phyloP scores from a whole-genome alignment of 2,888 invertebrate genomes.

The Campoplex capitator region DNA sequence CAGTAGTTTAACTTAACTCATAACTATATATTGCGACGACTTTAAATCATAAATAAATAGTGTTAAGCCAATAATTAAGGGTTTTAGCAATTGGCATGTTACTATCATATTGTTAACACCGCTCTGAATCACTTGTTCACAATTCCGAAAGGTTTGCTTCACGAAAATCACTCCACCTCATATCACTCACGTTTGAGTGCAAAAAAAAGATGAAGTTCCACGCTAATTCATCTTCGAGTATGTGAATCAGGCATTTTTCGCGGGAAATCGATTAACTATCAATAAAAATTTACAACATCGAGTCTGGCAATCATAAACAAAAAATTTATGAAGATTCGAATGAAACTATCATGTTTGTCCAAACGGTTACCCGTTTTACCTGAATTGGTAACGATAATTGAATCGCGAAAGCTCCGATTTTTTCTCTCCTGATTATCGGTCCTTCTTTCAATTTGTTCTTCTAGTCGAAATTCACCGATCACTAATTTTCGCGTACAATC shows the following conservation, averaged over 20 bases:
- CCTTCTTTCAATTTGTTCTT: background rate
- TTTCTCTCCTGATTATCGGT: background rate
- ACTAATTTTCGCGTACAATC: background rate
- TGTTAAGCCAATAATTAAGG: background rate
- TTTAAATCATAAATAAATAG: background rate
- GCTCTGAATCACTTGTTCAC: background rate
- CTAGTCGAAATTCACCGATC: background rate
- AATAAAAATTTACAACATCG: background rate
- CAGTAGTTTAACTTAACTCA: background rate
- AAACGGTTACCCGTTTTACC: background rate
- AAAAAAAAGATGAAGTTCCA: conserved; percentile 1
- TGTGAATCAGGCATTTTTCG: background rate
- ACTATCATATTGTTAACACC: background rate
- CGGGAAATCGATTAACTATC: background rate
- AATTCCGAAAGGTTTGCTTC: background rate
- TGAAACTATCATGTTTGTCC: background rate
- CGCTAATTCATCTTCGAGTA: background rate
- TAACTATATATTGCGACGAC: background rate
- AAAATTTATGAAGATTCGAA: background rate
- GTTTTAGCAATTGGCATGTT: background rate
- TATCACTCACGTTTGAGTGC: background rate
- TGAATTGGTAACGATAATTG: background rate
- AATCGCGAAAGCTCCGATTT: background rate
- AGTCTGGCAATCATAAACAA: background rate
- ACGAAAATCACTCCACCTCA: background rate